Base-by-base conservation (phyloP, 1,140 invertebrate genomes). In the Hestina assimilis region DNA sequence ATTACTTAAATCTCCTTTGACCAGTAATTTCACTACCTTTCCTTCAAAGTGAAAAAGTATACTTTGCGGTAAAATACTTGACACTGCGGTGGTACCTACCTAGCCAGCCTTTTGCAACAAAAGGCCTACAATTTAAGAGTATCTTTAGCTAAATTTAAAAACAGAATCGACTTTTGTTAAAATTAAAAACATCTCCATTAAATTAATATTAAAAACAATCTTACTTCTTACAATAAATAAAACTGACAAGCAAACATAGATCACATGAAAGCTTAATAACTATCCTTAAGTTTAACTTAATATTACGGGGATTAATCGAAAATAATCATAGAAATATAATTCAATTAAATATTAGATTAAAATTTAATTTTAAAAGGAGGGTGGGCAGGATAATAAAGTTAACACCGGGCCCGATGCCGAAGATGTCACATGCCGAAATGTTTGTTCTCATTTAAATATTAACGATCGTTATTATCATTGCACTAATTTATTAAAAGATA, bases 371-470 rank as follows among this genome's bases (percentile, higher is more conserved):
- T 46, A 28, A 51, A 68, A 72, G 66, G 72, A 75, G 72, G 72
- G 72, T 75, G 66, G 69, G 66, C 72, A 75, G 69, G 72, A 69
- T 47, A 20, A 7, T 42, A 51, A 48, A 52, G 61, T 65, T 20
- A 61, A 59, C 58, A 20, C 41, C 40, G 38, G 26, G 41, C 47
- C 42, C 54, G 58, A 33, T 29, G 53, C 47, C 50, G n/a, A n/a
- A n/a, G n/a, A 42, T 42, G 11, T 3, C 15, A 14, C 15, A 4
- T 38, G 8, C 19, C 8, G 12, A 8, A 19, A 8, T n/a, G 17
- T 38, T 9, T n/a, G 2, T 17, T 14, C 15, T 15, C 9, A 38
- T 38, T 20, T 19, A 9, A n/a, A 9, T 35, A 38, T n/a, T 17
- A 45, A 23, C 21, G 23, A 45, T 28, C 26, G 9, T 19, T 17